Conservation (phyloP, 92 coral and sea anemone genomes). For the Zoanthus sansibaricus region DNA sequence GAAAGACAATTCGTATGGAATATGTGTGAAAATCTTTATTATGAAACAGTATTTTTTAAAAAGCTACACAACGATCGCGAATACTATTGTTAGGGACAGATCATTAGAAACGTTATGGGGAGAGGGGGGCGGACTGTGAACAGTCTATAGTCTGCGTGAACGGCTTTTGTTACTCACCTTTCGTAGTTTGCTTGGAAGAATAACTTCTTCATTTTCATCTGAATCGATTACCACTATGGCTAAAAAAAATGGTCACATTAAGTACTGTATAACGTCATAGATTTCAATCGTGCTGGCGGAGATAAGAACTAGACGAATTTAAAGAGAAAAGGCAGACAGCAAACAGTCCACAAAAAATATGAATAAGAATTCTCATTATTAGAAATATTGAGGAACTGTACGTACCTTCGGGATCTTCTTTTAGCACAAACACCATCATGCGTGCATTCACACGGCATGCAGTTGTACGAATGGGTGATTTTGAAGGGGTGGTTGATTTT, state of each 20-base stretch:
- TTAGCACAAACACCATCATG: neutral
- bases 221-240: slow-evolving; percentile 46
- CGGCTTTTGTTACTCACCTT: slow-evolving; percentile 27
- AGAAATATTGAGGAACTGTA: slow-evolving; percentile 6
- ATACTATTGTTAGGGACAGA: slow-evolving; percentile 23
- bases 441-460: neutral
- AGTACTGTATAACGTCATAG: slow-evolving; percentile 7
- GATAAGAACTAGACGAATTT: slow-evolving; percentile 12
- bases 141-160: slow-evolving; percentile 30
- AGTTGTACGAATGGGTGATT: slow-evolving; percentile 1
- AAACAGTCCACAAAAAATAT: slow-evolving; percentile 5
- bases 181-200: slow-evolving; percentile 14
- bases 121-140: slow-evolving; percentile 17
- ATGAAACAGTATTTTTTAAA: slow-evolving; percentile 45
- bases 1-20: slow-evolving; percentile 7
- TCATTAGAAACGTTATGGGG: slow-evolving; percentile 7
- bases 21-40: slow-evolving; percentile 50
- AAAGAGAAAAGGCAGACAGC: slow-evolving; percentile 7
- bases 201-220: slow-evolving; percentile 43
- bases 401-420: slow-evolving; percentile 9
- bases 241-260: slow-evolving; percentile 35
- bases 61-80: slow-evolving; percentile 42
- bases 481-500: neutral
- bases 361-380: slow-evolving; percentile 5
- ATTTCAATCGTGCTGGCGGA: slow-evolving; percentile 15